Conservation (phyloP, 2,888 invertebrate species). For the Pimpla rufipes region DNA sequence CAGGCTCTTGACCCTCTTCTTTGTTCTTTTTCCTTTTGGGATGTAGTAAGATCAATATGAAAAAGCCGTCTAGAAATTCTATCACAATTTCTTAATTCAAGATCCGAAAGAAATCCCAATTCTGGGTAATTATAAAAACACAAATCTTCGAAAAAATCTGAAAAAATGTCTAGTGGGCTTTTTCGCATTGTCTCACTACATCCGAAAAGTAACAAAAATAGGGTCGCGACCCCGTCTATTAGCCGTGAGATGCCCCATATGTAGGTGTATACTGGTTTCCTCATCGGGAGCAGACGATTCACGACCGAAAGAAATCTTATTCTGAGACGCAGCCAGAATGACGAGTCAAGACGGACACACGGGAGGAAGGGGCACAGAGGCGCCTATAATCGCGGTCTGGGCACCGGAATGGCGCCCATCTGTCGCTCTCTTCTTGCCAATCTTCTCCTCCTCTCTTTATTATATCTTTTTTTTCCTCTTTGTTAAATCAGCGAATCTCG, state of each 20-base stretch:
- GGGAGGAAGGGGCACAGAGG: constrained; percentile 37
- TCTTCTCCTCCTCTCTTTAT: constrained; percentile 5
- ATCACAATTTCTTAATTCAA: too few species aligned
- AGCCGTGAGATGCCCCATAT: neutral
- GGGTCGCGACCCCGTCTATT: too few species aligned
- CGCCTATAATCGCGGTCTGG: constrained; percentile 57
- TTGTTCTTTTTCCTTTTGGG: too few species aligned
- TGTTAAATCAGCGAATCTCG: neutral
- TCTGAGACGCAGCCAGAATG: constrained; percentile 30
- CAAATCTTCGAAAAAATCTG: too few species aligned
- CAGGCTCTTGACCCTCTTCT: too few species aligned
- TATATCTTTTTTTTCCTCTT: neutral
- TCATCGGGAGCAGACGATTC: constrained; percentile 31
- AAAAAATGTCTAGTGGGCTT: too few species aligned
- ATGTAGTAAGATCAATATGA: too few species aligned
- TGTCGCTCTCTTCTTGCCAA: constrained; percentile 36
- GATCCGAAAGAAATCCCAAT: too few species aligned
- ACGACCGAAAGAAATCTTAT: constrained; percentile 35
- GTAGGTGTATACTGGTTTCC: neutral
- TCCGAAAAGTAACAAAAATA: too few species aligned
- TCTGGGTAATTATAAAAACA: too few species aligned
- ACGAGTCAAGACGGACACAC: constrained; percentile 36
- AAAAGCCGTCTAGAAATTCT: too few species aligned
- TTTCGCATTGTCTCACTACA: too few species aligned
- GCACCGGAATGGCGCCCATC: constrained; percentile 55